Evolutionary conservation across 1,140 invertebrate genomes (phyloP).

Genomic region (Lordiphosa stackelbergi): DNA sequence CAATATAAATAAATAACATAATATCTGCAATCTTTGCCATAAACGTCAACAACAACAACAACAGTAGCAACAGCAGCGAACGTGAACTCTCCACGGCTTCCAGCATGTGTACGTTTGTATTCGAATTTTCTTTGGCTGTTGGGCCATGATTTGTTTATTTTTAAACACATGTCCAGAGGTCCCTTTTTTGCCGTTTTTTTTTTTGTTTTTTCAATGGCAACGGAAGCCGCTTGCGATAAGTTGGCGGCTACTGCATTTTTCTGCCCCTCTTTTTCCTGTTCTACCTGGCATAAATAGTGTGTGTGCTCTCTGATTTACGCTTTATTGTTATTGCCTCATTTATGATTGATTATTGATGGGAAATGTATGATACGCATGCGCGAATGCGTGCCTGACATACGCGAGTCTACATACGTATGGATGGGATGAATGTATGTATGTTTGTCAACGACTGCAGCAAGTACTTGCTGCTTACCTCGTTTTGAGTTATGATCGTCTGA

Average conservation of each 20-base stretch:
- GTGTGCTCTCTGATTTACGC: constrained; percentile 59
- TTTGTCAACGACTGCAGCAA: constrained; percentile 3
- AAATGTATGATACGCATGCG: constrained; percentile 73
- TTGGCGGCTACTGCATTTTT: constrained; percentile 30
- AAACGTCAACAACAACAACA: constrained; percentile 31
- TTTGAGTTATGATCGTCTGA: constrained; percentile 44
- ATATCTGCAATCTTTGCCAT: constrained; percentile 64
- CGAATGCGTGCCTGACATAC: constrained; percentile 65
- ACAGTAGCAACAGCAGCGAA: constrained; percentile 1
- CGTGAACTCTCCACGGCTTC: constrained; percentile 7
- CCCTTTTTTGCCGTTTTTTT: constrained; percentile 23
- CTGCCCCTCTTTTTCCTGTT: constrained; percentile 16
- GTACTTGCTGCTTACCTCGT: constrained; percentile 9
- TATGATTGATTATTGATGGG: constrained; percentile 76
- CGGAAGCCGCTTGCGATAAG: constrained; percentile 49
- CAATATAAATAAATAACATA: constrained; percentile 73
- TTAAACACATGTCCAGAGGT: constrained; percentile 54
- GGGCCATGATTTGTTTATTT: constrained; percentile 69
- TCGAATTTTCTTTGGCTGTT: constrained; percentile 39
- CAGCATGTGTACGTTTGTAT: constrained; percentile 62
- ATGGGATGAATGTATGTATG: neutral
- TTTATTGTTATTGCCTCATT: constrained; percentile 73
- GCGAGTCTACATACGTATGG: constrained; percentile 28
- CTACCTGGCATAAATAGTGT: constrained; percentile 31
- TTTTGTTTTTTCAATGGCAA: constrained; percentile 48